Percentiles rank a stretch among this genome's conserved stretches.
Evolutionary conservation across 1,140 invertebrate species (phyloP).

Genomic region (Halictus rubicundus): DNA sequence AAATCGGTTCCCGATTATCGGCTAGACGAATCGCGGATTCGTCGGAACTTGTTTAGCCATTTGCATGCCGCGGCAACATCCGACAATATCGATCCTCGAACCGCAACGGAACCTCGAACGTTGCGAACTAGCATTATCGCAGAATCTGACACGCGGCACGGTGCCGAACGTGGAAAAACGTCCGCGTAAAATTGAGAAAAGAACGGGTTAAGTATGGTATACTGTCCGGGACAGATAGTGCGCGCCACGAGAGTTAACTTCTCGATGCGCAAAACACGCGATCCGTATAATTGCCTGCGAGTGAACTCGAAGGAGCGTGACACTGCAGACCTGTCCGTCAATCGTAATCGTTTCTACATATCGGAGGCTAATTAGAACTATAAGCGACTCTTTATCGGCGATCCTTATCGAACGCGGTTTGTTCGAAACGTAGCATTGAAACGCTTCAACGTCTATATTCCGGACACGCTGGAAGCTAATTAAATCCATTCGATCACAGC

Average conservation of each 20-base stretch:
- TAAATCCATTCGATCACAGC: not conserved
- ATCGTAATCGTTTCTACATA: slow-evolving; percentile 17
- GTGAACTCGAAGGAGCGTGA: not conserved
- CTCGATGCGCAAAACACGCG: not conserved
- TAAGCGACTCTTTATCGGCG: slow-evolving; percentile 33
- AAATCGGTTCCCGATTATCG: not conserved
- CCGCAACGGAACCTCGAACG: not conserved
- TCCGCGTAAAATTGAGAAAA: no score
- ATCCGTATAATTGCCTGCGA: not conserved
- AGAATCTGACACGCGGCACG: not conserved
- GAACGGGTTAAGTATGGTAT: no score
- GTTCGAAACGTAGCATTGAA: slow-evolving; percentile 12
- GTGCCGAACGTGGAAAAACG: not conserved
- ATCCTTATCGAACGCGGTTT: slow-evolving; percentile 13
- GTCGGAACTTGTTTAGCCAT: slow-evolving; percentile 3
- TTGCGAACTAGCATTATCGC: slow-evolving; percentile 18
- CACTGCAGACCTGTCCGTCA: not conserved
- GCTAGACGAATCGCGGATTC: slow-evolving; percentile 5
- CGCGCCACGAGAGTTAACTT: not conserved
- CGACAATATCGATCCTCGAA: not conserved
- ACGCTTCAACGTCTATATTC: not conserved
- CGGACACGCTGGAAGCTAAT: not conserved
- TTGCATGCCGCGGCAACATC: not conserved
- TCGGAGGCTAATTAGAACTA: slow-evolving; percentile 53
- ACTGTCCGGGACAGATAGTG: no score